Base-by-base conservation (phyloP, 2,888 invertebrate species). In the Ganaspis brasiliensis region DNA sequence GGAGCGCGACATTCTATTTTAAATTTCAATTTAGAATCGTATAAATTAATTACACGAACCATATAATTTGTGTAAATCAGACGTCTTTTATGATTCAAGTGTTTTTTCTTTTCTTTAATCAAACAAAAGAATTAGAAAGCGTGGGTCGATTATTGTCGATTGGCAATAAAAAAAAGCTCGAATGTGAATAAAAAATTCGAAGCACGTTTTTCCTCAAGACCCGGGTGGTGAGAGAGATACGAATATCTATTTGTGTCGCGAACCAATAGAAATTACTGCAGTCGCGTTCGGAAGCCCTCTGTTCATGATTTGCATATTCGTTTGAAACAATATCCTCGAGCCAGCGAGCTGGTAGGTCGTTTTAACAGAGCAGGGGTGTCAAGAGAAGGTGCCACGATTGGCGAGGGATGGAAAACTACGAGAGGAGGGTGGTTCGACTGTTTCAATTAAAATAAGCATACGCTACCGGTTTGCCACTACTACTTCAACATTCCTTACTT, bases 271-370 rank as follows among this genome's bases (percentile, higher is more conserved):
- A 89, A 89, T 89, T 87, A 89, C 89, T 85, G 80, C 84, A 82
- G 83, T 83, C 83, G 81, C 84, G 84, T 86, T 83, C 84, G 79
- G 76, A 79, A 82, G 82, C 81, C 79, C 81, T 76, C 77, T 81
- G 84, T 84, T 88, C 88, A 89, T 91, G 87, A 91, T 91, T 91
- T 91, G 91, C 91, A 91, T 91, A 91, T 91, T 91, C 90, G 90
- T 90, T 89, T 90, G 90, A 90, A 91, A 91, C 91, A 90, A 91
- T 91, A 91, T 90, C 88, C 89, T 81, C 83, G 84, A 85, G 86
- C 84, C 82, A 81, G 83, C 78, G 81, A 81, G 79, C 79, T 78
- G 79, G 83, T 81, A 83, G 85, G 84, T 87, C 86, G 87, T 89
- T 87, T 87, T 84, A 87, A 87, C 84, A 80, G 81, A 70, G 40